Percentiles rank a stretch among this genome's conserved stretches.
phyloP scores from a whole-genome alignment of 1,140 invertebrate genomes.

The Ostrea denselamellosa region DNA sequence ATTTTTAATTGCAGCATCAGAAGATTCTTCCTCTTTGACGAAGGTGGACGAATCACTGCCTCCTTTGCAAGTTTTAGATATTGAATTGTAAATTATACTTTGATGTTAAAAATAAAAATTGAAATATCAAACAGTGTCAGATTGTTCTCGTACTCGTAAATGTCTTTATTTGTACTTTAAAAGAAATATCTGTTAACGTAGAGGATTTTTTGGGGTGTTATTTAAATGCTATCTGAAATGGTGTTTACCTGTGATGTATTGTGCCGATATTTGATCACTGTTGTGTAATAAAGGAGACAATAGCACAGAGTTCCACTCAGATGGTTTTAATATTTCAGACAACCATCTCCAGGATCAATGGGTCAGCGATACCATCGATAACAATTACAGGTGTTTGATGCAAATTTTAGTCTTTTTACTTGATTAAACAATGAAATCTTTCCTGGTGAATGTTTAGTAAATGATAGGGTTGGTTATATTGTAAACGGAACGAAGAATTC shows the following conservation, averaged over 20 bases:
- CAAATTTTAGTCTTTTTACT: neutral
- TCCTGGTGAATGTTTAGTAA: neutral
- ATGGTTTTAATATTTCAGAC: neutral
- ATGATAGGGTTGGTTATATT: neutral
- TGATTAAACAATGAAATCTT: neutral
- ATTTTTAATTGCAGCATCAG: neutral
- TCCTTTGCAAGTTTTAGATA: neutral
- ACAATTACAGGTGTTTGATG: neutral
- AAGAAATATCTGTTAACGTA: neutral
- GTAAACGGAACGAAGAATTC: neutral
- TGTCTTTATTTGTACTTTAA: neutral
- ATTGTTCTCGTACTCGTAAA: neutral
- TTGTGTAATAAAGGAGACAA: no score
- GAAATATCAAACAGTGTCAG: neutral
- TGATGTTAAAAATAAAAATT: neutral
- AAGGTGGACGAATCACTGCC: neutral
- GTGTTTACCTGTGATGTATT: no score
- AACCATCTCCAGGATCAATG: neutral
- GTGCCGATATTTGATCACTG: no score
- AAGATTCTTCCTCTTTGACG: neutral
- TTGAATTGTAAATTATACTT: neutral
- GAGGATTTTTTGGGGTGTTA: no score
- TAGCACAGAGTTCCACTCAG: neutral
- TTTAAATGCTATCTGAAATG: no score
- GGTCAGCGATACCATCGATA: neutral